Percentiles rank a stretch among this genome's conserved stretches.
These are phyloP conservation scores for Platynereis dumerilii DNA, from an alignment of 2,888 invertebrate genomes.

Conservation along the genomic window DNA sequence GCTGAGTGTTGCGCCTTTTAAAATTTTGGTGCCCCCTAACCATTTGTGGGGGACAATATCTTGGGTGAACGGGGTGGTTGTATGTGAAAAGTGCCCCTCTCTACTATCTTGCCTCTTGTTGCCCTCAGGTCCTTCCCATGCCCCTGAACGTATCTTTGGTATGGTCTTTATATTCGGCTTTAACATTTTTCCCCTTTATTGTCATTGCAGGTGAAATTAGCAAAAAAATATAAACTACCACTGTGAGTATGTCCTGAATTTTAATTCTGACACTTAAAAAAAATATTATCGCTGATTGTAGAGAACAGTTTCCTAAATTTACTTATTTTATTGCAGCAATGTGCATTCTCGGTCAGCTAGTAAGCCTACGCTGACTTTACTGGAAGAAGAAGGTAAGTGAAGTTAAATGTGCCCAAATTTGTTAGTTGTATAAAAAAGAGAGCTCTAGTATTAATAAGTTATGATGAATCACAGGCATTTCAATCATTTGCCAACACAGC, in stretches of 20 bases:
- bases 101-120: no score
- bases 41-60: no score
- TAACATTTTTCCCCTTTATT: constrained; percentile 2
- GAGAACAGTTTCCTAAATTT: not conserved
- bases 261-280: no score
- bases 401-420: not conserved
- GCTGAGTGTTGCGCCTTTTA: not conserved
- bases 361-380: constrained; percentile 57
- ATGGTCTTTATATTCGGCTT: not conserved
- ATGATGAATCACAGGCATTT: no score
- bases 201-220: constrained; percentile 55
- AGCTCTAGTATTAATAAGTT: not conserved
- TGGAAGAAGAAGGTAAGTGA: constrained; percentile 53
- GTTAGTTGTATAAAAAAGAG: not conserved
- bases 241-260: constrained; percentile 52
- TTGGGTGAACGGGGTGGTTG: no score
- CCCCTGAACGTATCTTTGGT: no score
- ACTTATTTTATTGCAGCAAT: constrained; percentile 50
- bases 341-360: constrained; percentile 65
- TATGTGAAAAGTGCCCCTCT: no score
- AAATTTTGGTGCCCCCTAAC: no score
- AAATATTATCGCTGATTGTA: no score
- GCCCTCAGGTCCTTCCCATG: no score
- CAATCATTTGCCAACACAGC: no score
- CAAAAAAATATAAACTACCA: constrained; percentile 49